Conservation (phyloP, 2,113 vertebrate species). For the Chiloscyllium plagiosum region DNA sequence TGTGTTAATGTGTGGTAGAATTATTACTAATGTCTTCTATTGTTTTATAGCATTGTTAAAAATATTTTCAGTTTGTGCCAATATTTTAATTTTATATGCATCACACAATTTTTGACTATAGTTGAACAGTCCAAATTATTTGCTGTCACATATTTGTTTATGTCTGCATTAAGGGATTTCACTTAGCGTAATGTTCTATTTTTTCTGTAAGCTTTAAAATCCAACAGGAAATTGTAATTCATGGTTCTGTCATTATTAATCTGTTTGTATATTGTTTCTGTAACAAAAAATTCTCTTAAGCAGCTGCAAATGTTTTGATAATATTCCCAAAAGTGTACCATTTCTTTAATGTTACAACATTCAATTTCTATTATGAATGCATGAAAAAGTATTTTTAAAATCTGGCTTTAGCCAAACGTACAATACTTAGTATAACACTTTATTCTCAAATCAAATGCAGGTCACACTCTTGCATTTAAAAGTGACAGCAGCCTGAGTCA, state of each 20-base stretch:
- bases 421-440: background rate
- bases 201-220: background rate
- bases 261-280: background rate
- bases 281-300: background rate
- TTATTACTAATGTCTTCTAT: constrained; percentile 4
- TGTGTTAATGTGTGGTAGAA: background rate
- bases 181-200: background rate
- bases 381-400: background rate
- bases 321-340: background rate
- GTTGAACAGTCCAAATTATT: background rate
- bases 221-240: background rate
- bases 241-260: background rate
- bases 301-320: background rate
- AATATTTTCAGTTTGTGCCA: background rate
- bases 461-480: background rate
- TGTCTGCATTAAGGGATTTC: background rate
- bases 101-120: background rate
- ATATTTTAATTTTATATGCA: background rate
- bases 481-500: background rate
- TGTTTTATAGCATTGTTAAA: background rate
- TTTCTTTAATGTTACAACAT: background rate
- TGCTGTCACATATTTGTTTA: background rate
- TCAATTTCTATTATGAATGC: background rate
- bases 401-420: background rate
- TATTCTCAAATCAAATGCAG: background rate